Evolutionary conservation across 2,113 vertebrate species (phyloP).

Genomic region (Amphiprion percula): DNA sequence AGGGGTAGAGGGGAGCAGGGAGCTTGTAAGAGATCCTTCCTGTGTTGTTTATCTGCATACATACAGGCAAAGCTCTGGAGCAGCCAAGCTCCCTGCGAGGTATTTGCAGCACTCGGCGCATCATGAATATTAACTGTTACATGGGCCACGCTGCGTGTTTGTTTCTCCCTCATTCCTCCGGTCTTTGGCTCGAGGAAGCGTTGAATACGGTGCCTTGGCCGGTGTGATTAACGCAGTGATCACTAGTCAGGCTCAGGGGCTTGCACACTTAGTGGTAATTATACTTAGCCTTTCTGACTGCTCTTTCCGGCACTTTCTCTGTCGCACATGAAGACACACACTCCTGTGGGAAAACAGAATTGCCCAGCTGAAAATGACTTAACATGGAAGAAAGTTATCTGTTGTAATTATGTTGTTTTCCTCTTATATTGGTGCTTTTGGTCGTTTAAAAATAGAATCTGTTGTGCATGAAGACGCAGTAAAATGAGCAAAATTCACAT

Average conservation of each 20-base stretch:
- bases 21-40: conserved; percentile 61
- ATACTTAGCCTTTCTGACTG: conserved; percentile 56
- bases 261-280: conserved; percentile 68
- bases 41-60: conserved; percentile 57
- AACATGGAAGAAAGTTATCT: conserved; percentile 35
- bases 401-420: conserved; percentile 7
- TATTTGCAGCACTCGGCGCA: conserved; percentile 39
- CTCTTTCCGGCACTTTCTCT: conserved; percentile 27
- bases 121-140: conserved; percentile 65
- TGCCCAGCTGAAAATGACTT: conserved; percentile 23
- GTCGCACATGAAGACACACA: conserved; percentile 43
- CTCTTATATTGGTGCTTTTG: not conserved
- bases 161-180: conserved; percentile 28
- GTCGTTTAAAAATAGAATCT: not conserved
- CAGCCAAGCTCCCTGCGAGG: conserved; percentile 7
- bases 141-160: conserved; percentile 25
- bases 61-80: conserved; percentile 25
- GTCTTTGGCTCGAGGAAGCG: conserved; percentile 41
- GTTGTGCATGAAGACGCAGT: conserved; percentile 5
- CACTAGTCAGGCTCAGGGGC: conserved; percentile 48
- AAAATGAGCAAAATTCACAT: conserved; percentile 1
- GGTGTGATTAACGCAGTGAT: conserved; percentile 70
- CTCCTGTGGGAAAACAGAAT: conserved; percentile 17
- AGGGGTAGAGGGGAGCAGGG: conserved; percentile 34
- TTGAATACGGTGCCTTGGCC: conserved; percentile 58